Percentiles rank a stretch among this genome's conserved stretches.
Evolutionary conservation across 1,140 invertebrate species (phyloP).

Genomic region (Drosophila oshimai): DNA sequence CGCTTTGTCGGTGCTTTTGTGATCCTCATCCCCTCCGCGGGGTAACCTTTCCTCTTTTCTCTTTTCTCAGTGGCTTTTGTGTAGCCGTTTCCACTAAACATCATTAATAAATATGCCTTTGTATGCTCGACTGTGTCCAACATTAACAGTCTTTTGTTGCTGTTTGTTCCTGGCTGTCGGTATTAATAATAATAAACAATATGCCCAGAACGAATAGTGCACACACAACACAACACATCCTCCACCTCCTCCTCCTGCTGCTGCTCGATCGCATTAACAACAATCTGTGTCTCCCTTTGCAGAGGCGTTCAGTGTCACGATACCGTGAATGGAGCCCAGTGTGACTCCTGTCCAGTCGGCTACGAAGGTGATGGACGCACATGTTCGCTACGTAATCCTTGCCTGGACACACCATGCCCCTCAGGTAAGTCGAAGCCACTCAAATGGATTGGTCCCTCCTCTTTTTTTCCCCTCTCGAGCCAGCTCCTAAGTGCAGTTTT

Average conservation of each 20-base stretch:
- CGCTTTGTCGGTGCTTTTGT: conserved; percentile 72
- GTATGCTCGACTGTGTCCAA: conserved; percentile 50
- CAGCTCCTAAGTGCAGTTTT: conserved; percentile 43
- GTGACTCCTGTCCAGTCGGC: conserved; percentile 92
- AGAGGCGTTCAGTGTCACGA: conserved; percentile 91
- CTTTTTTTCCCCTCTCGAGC: conserved; percentile 34
- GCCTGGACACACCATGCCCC: conserved; percentile 89
- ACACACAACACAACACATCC: conserved; percentile 2
- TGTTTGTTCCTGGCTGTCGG: conserved; percentile 75
- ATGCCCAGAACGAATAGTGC: conserved; percentile 13
- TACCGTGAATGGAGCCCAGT: conserved; percentile 88
- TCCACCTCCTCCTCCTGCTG: not conserved
- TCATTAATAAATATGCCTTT: conserved; percentile 78
- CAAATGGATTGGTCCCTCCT: conserved; percentile 1
- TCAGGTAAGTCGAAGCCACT: conserved; percentile 83
- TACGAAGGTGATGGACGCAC: conserved; percentile 91
- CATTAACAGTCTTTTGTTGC: conserved; percentile 70
- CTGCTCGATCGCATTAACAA: conserved; percentile 40
- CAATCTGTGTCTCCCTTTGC: conserved; percentile 53
- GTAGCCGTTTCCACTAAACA: conserved; percentile 43
- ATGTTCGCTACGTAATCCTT: conserved; percentile 88
- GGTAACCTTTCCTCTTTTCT: conserved; percentile 63
- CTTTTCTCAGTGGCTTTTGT: conserved; percentile 41
- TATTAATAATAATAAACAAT: conserved; percentile 81
- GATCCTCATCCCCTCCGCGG: conserved; percentile 8